phyloP scores from a whole-genome alignment of 2,888 invertebrate genomes.

The Pheosia gnoma region DNA sequence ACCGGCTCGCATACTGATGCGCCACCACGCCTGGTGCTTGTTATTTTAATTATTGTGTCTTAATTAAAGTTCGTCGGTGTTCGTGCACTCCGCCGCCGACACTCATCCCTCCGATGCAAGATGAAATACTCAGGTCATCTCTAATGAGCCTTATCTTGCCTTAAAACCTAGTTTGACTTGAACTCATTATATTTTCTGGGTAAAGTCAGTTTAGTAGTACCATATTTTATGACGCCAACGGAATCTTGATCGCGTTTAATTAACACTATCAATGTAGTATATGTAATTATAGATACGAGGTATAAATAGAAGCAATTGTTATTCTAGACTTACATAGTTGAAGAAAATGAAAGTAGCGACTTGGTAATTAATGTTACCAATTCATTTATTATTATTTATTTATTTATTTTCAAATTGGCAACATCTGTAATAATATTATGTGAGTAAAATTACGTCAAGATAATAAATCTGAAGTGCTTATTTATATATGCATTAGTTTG shows the following conservation, averaged over 20 bases:
- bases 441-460: conserved; percentile 21
- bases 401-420: background rate
- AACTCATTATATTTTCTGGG: no score
- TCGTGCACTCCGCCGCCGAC: conserved; percentile 23
- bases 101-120: conserved; percentile 8
- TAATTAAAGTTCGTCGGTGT: conserved; percentile 62
- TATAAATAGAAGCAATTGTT: no score
- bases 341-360: no score
- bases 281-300: no score
- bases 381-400: no score
- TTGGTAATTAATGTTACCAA: no score
- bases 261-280: no score
- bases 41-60: conserved; percentile 79
- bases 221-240: no score
- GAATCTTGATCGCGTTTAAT: no score
- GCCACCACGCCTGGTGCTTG: conserved; percentile 58
- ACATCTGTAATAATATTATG: conserved; percentile 9
- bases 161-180: background rate
- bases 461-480: conserved; percentile 25
- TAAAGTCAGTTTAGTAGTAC: no score
- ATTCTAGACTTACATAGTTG: no score
- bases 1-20: conserved; percentile 69
- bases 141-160: conserved; percentile 1
- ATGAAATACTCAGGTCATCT: background rate
- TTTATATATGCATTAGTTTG: conserved; percentile 28